Evolutionary conservation across 2,113 vertebrate genomes (phyloP).

Genomic region (human (Homo sapiens)): GRCh38 chr7:85308001-85308500

Average conservation of each 20-base stretch:
- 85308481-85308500: background rate
- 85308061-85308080: background rate
- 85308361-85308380: background rate
- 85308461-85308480: background rate
- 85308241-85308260: background rate
- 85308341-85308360: background rate
- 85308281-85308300: background rate
- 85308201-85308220: background rate
- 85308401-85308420: background rate
- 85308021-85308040: background rate
- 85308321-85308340: background rate
- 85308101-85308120: background rate
- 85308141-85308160: background rate
- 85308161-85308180: background rate
- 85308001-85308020: background rate
- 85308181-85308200: background rate
- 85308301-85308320: background rate
- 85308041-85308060: background rate
- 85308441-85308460: background rate
- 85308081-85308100: background rate
- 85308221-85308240: background rate
- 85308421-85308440: rapidly evolving
- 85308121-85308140: background rate
- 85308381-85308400: background rate
- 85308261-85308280: background rate